phyloP scores from a whole-genome alignment of 2,888 invertebrate species.

The Pedicia rivosa region DNA sequence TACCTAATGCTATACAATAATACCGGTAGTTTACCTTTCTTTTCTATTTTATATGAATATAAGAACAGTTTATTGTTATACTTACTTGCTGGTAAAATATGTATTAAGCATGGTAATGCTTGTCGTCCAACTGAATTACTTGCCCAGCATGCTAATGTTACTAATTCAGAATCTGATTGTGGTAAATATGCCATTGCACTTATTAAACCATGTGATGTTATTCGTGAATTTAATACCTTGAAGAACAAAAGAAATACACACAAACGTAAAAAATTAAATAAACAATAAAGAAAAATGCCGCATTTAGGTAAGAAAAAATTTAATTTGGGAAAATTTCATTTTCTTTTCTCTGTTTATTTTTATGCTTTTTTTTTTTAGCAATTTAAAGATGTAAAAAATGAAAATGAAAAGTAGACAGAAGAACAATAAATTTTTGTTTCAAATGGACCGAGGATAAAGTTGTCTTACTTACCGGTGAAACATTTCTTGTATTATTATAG shows the following conservation, averaged over 20 bases:
- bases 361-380: no score
- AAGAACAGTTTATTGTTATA: no score
- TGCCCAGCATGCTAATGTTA: conserved; percentile 78
- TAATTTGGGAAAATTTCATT: no score
- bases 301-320: no score
- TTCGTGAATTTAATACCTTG: conserved; percentile 34
- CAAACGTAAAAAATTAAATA: no score
- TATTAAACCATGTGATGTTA: conserved; percentile 34
- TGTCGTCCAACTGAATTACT: conserved; percentile 71
- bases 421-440: background rate
- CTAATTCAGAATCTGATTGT: conserved; percentile 45
- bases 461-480: conserved; percentile 53
- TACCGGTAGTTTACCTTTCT: no score
- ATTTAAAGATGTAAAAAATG: no score
- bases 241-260: conserved; percentile 3
- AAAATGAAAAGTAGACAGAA: background rate
- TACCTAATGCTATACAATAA: no score
- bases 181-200: conserved; percentile 44
- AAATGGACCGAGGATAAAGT: background rate
- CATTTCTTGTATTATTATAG: conserved; percentile 62
- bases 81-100: conserved; percentile 67
- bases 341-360: no score
- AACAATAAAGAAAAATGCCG: no score
- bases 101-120: conserved; percentile 62
- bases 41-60: no score